A percentile compares a stretch with the other conserved stretches of the same genome.
Conservation (phyloP, 2,113 vertebrate species). For the Thryonomys swinderianus region DNA sequence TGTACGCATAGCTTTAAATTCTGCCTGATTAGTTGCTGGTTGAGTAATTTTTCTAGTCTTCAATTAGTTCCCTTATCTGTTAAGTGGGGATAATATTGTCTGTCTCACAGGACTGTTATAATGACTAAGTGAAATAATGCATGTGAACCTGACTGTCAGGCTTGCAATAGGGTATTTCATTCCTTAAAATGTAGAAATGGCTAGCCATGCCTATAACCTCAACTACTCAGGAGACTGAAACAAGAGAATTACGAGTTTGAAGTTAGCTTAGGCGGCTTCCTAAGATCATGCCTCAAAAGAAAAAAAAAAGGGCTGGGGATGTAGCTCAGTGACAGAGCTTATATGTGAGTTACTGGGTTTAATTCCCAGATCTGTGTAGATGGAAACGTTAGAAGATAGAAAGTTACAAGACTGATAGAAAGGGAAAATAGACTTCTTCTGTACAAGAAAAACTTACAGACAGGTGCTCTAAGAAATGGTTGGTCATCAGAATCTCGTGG, state of each 20-base stretch:
- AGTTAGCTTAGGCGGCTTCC: background rate
- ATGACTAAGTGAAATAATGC: background rate
- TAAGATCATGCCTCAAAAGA: background rate
- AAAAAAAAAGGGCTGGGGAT: background rate
- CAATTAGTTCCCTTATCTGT: background rate
- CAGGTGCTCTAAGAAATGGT: background rate
- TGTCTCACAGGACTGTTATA: background rate
- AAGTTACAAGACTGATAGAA: background rate
- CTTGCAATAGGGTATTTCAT: background rate
- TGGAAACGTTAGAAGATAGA: background rate
- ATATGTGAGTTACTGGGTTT: background rate
- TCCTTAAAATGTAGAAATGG: background rate
- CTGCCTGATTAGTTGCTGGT: background rate
- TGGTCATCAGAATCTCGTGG: background rate
- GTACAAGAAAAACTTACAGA: background rate
- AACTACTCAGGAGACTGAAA: background rate
- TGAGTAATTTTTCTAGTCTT: background rate
- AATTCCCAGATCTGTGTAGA: background rate
- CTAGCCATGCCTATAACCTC: background rate
- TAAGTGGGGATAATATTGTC: background rate
- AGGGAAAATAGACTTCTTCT: background rate
- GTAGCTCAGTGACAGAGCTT: background rate
- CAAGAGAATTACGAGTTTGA: background rate
- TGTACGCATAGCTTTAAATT: background rate
- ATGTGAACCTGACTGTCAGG: background rate